Evolutionary conservation across 2,888 invertebrate genomes (phyloP).

Genomic region (Prosapia bicincta): DNA sequence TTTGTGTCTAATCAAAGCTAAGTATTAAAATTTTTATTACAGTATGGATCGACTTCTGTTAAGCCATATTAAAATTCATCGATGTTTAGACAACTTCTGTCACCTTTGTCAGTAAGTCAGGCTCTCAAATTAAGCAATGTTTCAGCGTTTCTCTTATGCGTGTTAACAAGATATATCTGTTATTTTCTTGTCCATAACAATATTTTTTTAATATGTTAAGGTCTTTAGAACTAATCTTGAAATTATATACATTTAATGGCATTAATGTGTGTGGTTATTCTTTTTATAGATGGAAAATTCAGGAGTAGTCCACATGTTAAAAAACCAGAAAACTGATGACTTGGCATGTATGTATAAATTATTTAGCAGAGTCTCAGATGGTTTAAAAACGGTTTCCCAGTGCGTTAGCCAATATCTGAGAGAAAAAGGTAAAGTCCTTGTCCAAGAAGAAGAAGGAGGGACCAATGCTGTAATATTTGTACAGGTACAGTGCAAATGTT

Average conservation of each 20-base stretch:
- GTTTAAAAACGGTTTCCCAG: constrained; percentile 92
- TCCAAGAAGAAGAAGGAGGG: constrained; percentile 84
- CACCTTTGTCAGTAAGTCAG: too few relatives aligned
- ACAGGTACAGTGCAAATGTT: too few relatives aligned
- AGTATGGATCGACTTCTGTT: too few relatives aligned
- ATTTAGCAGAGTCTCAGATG: constrained; percentile 86
- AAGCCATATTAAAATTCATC: too few relatives aligned
- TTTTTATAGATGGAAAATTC: constrained; percentile 92
- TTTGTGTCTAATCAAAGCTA: too few relatives aligned
- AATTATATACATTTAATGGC: too few relatives aligned
- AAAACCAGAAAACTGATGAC: constrained; percentile 95
- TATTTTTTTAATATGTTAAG: neutral
- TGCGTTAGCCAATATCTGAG: constrained; percentile 93
- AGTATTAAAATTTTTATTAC: too few relatives aligned
- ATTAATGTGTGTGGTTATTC: constrained; percentile 7
- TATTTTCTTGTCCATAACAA: neutral
- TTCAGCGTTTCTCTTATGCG: too few relatives aligned
- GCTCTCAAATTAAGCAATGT: too few relatives aligned
- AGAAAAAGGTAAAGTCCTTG: constrained; percentile 93
- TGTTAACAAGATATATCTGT: too few relatives aligned
- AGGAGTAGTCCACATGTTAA: constrained; percentile 97
- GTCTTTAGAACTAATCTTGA: neutral
- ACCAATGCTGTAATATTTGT: constrained; percentile 93
- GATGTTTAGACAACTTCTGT: too few relatives aligned
- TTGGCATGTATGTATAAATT: constrained; percentile 97